Base-by-base conservation (phyloP, 2,113 vertebrate genomes). In the Tauraco erythrolophus region DNA sequence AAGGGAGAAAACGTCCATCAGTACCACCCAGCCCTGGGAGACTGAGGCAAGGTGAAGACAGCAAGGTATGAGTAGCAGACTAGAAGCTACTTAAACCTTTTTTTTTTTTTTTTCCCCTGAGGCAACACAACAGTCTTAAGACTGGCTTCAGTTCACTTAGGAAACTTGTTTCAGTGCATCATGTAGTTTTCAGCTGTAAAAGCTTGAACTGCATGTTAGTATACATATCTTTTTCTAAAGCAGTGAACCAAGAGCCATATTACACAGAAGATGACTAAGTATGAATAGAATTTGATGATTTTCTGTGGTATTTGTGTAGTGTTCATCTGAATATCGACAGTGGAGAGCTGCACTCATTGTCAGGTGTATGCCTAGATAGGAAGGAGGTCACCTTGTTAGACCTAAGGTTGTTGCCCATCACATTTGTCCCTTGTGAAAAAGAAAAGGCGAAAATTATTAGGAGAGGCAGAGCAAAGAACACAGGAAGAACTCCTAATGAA, bases 11-110 rank as follows among this genome's bases (percentile, higher is more conserved):
- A 86, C 98, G 99, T 58, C 98, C 99, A 80, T 99, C 99, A 33
- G 99, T 99, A 82, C 99, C 99, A 35, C 99, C 99, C 10, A 99
- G 99, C 95, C 99, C 99, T 69, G 99, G 99, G 50, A 98, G 99
- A 91, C 97, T 99, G 98, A 98, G 99, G 89, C 99, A 99, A 96
- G 97, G 98, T 12, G 99, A 99, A 65, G 99, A 99, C 87, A 99
- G 95, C 96, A 99, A 99, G 99, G 99, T 99, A 98, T 3, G 16
- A 57, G 7, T 58, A 86, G 46, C 31, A 78, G n/a, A 4, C 46
- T 86, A 23, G 62, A 92, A 79, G 27, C 8, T 10, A 53, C 8
- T 51, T 70, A 19, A 58, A 41, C 9, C 18, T 15, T 43, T 45
- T 30, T 12, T 37, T 41, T 53, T 64, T 25, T 33, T 46, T 50